A percentile compares a stretch with the other conserved stretches of the same genome.
Evolutionary conservation across 2,888 invertebrate genomes (phyloP).

Genomic region (Papilio demoleus): DNA sequence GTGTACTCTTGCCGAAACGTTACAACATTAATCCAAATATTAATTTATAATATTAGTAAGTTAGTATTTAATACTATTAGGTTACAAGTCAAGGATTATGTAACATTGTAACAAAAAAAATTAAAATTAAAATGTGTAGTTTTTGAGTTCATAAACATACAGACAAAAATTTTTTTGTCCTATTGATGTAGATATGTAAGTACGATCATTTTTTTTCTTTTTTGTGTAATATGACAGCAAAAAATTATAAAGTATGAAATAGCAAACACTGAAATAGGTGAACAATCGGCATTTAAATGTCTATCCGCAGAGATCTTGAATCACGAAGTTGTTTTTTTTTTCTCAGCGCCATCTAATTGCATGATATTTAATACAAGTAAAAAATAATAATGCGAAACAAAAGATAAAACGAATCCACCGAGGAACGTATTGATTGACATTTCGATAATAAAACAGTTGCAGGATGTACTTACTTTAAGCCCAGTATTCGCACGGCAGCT

Average conservation of each 20-base stretch:
- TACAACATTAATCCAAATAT: no score
- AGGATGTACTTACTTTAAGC: background rate
- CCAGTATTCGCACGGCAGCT: no score
- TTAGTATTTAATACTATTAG: no score
- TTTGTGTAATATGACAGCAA: background rate
- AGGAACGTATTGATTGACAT: slow-evolving; percentile 13
- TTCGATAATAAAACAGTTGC: slow-evolving; percentile 1
- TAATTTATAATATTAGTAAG: no score
- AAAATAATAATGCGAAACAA: background rate
- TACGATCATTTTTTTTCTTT: no score
- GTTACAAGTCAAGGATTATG: no score
- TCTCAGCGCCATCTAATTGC: background rate
- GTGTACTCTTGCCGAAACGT: no score
- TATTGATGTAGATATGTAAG: no score
- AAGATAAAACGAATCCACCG: background rate
- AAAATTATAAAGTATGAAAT: background rate
- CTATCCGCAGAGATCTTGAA: background rate
- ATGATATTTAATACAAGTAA: background rate
- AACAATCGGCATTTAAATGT: slow-evolving; percentile 14
- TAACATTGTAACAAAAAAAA: no score
- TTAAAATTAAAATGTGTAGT: no score
- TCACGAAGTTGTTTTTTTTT: slow-evolving; percentile 12
- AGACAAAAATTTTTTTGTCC: no score
- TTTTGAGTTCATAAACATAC: no score
- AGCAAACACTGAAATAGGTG: background rate